Conservation (phyloP, 2,113 vertebrate species). For the Chiloscyllium plagiosum region DNA sequence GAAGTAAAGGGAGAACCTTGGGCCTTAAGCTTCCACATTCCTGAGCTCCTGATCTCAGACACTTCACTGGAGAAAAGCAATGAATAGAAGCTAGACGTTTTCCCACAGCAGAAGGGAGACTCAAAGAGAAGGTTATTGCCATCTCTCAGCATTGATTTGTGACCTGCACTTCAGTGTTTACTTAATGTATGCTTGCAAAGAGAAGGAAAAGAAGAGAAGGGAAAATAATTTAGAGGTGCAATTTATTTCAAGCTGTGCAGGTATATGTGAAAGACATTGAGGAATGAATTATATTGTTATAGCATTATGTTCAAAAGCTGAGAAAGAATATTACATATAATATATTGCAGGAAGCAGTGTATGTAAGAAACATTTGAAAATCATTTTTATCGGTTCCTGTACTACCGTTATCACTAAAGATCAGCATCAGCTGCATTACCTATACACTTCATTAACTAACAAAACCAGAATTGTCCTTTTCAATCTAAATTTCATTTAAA, state of each 20-base stretch:
- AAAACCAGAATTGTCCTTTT: not conserved
- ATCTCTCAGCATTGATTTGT: not conserved
- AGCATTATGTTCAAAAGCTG: not conserved
- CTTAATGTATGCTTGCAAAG: not conserved
- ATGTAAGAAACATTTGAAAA: not conserved
- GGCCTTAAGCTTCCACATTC: not conserved
- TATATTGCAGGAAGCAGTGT: not conserved
- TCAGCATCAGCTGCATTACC: too few species aligned
- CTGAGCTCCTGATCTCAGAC: not conserved
- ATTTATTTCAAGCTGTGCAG: not conserved
- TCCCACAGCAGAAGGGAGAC: not conserved
- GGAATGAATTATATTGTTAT: not conserved
- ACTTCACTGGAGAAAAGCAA: not conserved
- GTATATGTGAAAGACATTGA: not conserved
- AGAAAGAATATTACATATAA: not conserved
- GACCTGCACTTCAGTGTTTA: not conserved
- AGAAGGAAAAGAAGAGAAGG: not conserved
- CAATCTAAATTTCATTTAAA: not conserved
- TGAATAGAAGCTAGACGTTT: not conserved
- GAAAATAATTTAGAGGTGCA: not conserved
- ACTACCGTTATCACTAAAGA: too few species aligned
- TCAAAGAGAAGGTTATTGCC: not conserved
- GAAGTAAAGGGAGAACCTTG: not conserved
- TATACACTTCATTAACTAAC: not conserved
- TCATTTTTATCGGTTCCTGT: too few species aligned